These are phyloP conservation scores for Napeogenes sylphis DNA, from an alignment of 2,888 invertebrate genomes.

Conservation along the genomic window DNA sequence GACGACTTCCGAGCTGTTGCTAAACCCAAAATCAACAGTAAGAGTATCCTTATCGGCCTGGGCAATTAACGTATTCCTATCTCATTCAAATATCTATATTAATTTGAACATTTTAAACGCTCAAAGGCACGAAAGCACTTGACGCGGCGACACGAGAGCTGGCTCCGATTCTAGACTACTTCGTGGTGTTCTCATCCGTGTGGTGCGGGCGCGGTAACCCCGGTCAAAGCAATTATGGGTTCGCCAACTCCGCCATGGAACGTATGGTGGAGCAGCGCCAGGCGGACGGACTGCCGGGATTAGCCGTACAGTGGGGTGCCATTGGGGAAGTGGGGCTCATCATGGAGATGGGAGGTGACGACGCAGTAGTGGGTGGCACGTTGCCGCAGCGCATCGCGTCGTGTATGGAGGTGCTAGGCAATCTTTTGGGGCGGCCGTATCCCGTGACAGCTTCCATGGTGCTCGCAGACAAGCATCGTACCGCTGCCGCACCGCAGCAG, in stretches of 20 bases:
- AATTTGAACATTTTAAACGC: too few relatives aligned
- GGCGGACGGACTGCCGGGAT: conserved; percentile 88
- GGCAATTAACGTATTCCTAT: too few relatives aligned
- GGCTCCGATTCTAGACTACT: conserved; percentile 91
- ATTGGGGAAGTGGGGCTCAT: conserved; percentile 98
- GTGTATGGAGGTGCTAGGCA: conserved; percentile 91
- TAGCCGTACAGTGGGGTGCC: conserved; percentile 99
- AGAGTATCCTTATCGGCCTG: conserved; percentile 7
- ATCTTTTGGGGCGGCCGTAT: conserved; percentile 92
- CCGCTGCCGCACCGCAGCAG: conserved; percentile 71
- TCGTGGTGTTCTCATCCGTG: conserved; percentile 97
- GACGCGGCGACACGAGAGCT: conserved; percentile 87
- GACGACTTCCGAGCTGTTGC: conserved; percentile 89
- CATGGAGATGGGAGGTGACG: conserved; percentile 92
- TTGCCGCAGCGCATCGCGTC: conserved; percentile 96
- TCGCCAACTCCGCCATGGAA: conserved; percentile 98
- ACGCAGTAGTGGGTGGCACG: conserved; percentile 95
- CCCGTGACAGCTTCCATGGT: conserved; percentile 90
- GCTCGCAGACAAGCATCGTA: conserved; percentile 88
- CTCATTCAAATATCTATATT: neutral
- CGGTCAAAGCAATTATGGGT: conserved; percentile 97
- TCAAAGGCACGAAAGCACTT: conserved; percentile 83
- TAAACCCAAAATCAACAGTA: conserved; percentile 88
- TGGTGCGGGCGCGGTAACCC: conserved; percentile 98
- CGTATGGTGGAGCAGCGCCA: conserved; percentile 92